Conservation (phyloP, 2,113 vertebrate genomes). For the Psilopsiagon aymara region DNA sequence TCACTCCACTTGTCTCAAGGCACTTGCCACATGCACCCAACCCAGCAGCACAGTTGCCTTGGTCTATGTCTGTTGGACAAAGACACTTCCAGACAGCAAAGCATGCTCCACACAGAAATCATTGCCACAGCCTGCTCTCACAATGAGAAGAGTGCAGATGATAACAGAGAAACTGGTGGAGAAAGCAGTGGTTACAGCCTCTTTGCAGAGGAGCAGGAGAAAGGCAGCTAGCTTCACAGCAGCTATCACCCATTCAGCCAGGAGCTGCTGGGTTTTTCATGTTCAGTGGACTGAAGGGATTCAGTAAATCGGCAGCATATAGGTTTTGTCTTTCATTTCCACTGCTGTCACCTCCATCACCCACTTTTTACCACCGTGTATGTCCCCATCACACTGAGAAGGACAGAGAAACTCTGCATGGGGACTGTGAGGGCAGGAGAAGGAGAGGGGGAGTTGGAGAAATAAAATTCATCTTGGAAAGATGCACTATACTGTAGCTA, state of each 20-base stretch:
- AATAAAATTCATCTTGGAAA: neutral
- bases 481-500: neutral
- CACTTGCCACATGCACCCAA: neutral
- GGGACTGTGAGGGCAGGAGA: neutral
- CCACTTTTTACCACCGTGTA: neutral
- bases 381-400: neutral
- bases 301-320: neutral
- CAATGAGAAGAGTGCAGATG: neutral
- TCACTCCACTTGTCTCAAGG: accelerated
- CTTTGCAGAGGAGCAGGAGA: neutral
- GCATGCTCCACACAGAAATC: accelerated
- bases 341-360: neutral
- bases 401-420: neutral
- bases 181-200: neutral
- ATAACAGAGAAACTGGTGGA: neutral
- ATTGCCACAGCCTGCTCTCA: neutral
- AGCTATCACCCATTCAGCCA: accelerated
- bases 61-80: neutral
- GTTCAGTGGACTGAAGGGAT: accelerated
- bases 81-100: neutral
- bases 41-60: neutral
- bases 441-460: neutral
- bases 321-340: neutral
- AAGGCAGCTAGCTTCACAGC: neutral
- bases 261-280: neutral